Conservation (phyloP, 2,888 invertebrate species). For the Cryptophagus acutangulus region DNA sequence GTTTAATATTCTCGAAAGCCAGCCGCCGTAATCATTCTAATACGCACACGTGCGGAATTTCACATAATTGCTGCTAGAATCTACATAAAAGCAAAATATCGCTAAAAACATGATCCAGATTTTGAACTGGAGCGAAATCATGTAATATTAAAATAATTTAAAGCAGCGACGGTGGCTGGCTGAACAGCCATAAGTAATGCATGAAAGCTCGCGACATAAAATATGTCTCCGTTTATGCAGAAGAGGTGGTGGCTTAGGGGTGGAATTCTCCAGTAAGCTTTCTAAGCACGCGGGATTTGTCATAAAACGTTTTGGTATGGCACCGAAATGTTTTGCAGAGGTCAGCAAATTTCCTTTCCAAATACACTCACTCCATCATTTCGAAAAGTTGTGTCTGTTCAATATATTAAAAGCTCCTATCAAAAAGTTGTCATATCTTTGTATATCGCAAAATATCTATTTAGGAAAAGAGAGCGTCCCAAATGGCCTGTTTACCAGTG, state of each 20-base stretch:
- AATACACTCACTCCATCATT: too few relatives aligned
- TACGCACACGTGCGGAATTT: slow-evolving; percentile 8
- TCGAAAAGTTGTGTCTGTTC: slow-evolving; percentile 4
- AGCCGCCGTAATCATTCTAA: neutral
- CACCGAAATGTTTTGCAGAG: too few relatives aligned
- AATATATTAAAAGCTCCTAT: slow-evolving; percentile 1
- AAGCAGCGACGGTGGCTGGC: slow-evolving; percentile 30
- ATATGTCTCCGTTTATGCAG: slow-evolving; percentile 38
- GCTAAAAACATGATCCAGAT: slow-evolving; percentile 36
- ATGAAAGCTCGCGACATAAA: slow-evolving; percentile 34
- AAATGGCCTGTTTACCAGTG: slow-evolving; percentile 8
- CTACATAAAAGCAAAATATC: slow-evolving; percentile 22
- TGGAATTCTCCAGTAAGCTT: slow-evolving; percentile 19
- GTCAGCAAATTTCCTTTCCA: too few relatives aligned
- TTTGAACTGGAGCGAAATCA: slow-evolving; percentile 41
- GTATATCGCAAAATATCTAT: slow-evolving; percentile 21
- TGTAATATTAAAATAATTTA: slow-evolving; percentile 47
- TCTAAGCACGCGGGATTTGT: slow-evolving; percentile 35
- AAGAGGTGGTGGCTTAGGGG: slow-evolving; percentile 24
- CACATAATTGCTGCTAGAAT: slow-evolving; percentile 22
- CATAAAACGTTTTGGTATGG: slow-evolving; percentile 31
- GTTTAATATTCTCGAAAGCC: slow-evolving; percentile 11
- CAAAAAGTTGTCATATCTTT: slow-evolving; percentile 25
- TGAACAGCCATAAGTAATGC: slow-evolving; percentile 32
- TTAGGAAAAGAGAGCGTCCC: slow-evolving; percentile 16